phyloP scores from a whole-genome alignment of 2,797 vertebrate genomes.

The Sus cebifrons region DNA sequence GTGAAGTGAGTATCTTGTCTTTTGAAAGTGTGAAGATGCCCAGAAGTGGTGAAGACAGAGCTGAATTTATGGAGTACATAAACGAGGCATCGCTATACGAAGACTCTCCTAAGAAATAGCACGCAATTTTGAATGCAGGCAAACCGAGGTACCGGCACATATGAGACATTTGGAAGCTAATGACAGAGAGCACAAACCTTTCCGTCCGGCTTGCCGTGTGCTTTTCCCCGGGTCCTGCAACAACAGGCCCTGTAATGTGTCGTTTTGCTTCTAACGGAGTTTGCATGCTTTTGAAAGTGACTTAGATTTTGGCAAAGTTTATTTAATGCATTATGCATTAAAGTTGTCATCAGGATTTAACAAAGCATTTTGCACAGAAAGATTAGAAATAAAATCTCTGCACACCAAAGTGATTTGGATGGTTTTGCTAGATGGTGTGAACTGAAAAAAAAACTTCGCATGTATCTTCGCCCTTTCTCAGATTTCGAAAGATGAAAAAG shows the following conservation, averaged over 20 bases:
- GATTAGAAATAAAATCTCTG: slow-evolving; percentile 92
- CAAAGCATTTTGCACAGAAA: slow-evolving; percentile 91
- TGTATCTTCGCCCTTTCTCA: slow-evolving; percentile 88
- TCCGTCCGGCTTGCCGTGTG: slow-evolving; percentile 68
- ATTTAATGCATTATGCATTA: slow-evolving; percentile 92
- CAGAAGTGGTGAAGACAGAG: slow-evolving; percentile 79
- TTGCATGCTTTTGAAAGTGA: slow-evolving; percentile 90
- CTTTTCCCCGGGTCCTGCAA: slow-evolving; percentile 78
- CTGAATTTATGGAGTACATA: slow-evolving; percentile 79
- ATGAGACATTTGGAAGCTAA: slow-evolving; percentile 87
- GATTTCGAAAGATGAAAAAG: slow-evolving; percentile 83
- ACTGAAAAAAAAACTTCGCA: slow-evolving; percentile 86
- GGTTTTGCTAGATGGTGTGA: slow-evolving; percentile 90
- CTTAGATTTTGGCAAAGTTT: slow-evolving; percentile 91
- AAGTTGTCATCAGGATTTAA: slow-evolving; percentile 92
- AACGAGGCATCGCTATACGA: slow-evolving; percentile 83
- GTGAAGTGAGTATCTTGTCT: slow-evolving; percentile 69
- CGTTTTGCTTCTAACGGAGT: slow-evolving; percentile 88
- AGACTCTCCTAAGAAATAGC: slow-evolving; percentile 80
- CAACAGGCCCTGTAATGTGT: slow-evolving; percentile 84
- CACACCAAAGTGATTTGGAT: slow-evolving; percentile 90
- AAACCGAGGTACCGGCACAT: slow-evolving; percentile 82
- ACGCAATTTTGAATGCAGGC: slow-evolving; percentile 72
- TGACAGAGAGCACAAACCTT: slow-evolving; percentile 71
- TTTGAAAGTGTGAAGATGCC: slow-evolving; percentile 83